Base-by-base conservation (phyloP, 2,797 vertebrate species). In the Urosaurus nigricauda region DNA sequence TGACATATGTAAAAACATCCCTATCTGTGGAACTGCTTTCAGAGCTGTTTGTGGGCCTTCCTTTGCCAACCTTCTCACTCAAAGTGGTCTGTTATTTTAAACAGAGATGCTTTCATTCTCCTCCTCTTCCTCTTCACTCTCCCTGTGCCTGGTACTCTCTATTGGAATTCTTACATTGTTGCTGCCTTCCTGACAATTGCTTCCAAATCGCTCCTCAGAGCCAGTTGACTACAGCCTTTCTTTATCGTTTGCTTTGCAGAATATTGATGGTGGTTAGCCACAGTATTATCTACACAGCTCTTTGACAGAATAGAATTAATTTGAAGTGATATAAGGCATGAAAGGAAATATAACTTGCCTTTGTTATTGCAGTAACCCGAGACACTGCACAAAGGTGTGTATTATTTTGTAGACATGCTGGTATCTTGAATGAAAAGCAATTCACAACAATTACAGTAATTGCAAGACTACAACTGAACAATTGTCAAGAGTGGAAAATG, bases 341-440 rank as follows among this genome's bases (percentile, higher is more conserved):
- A 51, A 40, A 43, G 79, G 70, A 83, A 70, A 63, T 63, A 82
- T 2, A 58, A 73, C 56, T 65, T 82, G 12, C 43, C 7, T 7
- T 58, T 47, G 32, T 37, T 53, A 43, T 75, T 53, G 53, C 40
- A 53, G 19, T 79, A 79, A 86, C 16, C 21, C 53, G 79, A 53
- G 77, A 26, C 63, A 79, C 43, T 83, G 26, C 60, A 17, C 26
- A 24, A 26, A 40, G 37, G 29, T 19, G 11, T 19, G 43, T 29
- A 32, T 79, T 63, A 16, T n/a, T 79, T 78, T 86, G 12, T 79
- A 86, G 43, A 51, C 11, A 77, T 85, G 43, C 8, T 85, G 17
- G 7, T 40, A 51, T 79, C 35, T 65, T 35, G 79, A 51, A 35
- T 86, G 32, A 63, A 35, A 86, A 6, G 43, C 58, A 78, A 21